These are phyloP conservation scores for Lasioglossum lativentre DNA, from an alignment of 2,888 invertebrate genomes.

Conservation along the genomic window DNA sequence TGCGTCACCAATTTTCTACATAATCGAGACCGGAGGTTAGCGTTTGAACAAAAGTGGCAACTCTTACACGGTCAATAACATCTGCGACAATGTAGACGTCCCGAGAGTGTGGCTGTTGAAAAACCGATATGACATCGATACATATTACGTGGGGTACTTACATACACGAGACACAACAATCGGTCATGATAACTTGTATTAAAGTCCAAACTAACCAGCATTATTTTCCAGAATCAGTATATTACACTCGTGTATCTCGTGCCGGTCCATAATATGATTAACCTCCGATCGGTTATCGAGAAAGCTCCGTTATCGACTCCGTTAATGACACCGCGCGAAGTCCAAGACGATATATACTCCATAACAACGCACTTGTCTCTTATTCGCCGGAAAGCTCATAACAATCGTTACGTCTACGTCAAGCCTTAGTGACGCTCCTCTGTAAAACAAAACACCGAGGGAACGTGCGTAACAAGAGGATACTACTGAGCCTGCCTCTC, in stretches of 20 bases:
- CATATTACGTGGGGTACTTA: neutral
- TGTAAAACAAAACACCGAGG: constrained; percentile 37
- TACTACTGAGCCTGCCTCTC: constrained; percentile 47
- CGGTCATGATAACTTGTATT: constrained; percentile 33
- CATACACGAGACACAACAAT: neutral
- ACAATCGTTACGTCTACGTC: constrained; percentile 66
- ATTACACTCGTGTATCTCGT: constrained; percentile 27
- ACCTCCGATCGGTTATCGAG: constrained; percentile 65
- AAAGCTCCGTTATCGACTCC: constrained; percentile 62
- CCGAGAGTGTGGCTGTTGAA: neutral
- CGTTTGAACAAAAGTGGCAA: neutral
- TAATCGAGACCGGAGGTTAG: neutral
- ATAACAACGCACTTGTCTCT: constrained; percentile 43
- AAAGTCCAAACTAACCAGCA: constrained; percentile 30
- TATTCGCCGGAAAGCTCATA: constrained; percentile 60
- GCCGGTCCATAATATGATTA: constrained; percentile 60
- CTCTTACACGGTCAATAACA: neutral
- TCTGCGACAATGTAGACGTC: neutral
- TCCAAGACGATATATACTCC: constrained; percentile 66
- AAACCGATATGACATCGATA: neutral
- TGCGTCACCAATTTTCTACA: neutral
- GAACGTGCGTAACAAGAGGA: constrained; percentile 57
- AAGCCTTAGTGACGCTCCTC: constrained; percentile 63
- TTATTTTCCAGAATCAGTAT: constrained; percentile 34
- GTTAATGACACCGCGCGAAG: constrained; percentile 69